Conservation (phyloP, 1,140 invertebrate species). For the Lysiphlebus fabarum region DNA sequence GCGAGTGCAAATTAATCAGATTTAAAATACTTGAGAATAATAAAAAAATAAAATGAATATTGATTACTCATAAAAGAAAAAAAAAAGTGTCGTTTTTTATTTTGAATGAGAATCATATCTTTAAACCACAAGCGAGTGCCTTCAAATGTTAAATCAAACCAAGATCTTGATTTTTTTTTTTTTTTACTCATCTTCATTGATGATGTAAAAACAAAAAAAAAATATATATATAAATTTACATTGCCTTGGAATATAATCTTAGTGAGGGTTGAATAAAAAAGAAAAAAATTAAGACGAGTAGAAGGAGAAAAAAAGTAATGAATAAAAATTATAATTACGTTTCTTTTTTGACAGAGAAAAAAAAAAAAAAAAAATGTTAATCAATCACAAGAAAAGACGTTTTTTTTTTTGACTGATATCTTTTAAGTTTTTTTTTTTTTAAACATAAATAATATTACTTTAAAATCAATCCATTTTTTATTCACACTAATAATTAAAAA, state of each 20-base stretch:
- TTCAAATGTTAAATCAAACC: conserved; percentile 49
- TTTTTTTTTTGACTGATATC: conserved; percentile 7
- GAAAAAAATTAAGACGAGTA: no score
- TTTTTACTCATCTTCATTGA: not conserved
- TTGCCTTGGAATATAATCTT: no score
- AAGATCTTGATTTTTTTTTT: conserved; percentile 18
- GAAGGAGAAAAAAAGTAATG: conserved; percentile 37
- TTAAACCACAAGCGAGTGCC: conserved; percentile 49
- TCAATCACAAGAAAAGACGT: conserved; percentile 47
- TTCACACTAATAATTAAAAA: conserved; percentile 5
- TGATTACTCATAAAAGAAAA: conserved; percentile 37
- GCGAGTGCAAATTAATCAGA: conserved; percentile 19
- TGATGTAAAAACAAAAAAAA: conserved; percentile 5
- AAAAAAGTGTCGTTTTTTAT: conserved; percentile 15
- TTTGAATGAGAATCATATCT: conserved; percentile 52
- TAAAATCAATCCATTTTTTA: conserved; percentile 9
- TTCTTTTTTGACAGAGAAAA: conserved; percentile 35
- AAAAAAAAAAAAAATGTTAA: conserved; percentile 47
- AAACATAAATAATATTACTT: not conserved
- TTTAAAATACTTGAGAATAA: conserved; percentile 3
- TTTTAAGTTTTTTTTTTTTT: conserved; percentile 11
- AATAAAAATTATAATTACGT: conserved; percentile 59
- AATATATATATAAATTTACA: no score
- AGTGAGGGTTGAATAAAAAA: no score
- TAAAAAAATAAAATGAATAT: conserved; percentile 47